Evolutionary conservation across 2,113 vertebrate genomes (phyloP).

Genomic region (Malaclemys terrapin): DNA sequence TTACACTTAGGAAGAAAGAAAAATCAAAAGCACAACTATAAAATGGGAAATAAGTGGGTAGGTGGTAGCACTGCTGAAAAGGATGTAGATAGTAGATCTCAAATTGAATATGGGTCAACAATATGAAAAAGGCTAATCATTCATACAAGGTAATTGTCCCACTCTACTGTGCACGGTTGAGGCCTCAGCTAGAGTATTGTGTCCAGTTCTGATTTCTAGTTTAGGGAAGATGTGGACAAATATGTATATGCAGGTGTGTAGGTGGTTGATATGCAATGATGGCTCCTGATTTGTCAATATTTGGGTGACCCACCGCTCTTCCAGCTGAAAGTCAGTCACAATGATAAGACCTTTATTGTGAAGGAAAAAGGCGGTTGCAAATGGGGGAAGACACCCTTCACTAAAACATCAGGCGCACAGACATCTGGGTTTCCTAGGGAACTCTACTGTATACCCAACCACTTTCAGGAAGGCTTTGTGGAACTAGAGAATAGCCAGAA

Average conservation of each 20-base stretch:
- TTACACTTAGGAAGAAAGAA: not conserved
- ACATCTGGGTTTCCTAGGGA: not conserved
- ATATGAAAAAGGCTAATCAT: not conserved
- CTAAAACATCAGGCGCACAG: not conserved
- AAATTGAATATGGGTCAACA: too few relatives aligned
- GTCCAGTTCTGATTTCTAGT: not conserved
- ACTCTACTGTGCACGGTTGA: not conserved
- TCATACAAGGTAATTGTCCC: not conserved
- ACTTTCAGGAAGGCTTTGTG: not conserved
- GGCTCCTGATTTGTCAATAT: not conserved
- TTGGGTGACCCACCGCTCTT: not conserved
- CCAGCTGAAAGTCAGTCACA: not conserved
- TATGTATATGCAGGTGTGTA: not conserved
- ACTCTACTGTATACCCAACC: not conserved
- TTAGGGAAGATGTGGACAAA: not conserved
- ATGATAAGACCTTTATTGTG: not conserved
- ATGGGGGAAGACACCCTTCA: not conserved
- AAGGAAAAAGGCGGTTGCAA: not conserved
- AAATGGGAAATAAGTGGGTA: not conserved
- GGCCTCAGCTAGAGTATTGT: not conserved
- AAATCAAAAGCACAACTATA: not conserved
- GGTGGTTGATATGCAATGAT: not conserved
- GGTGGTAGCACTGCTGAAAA: not conserved
- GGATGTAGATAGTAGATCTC: not conserved
- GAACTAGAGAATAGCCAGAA: not conserved